These are phyloP conservation scores for Drosophila macrospina DNA, from an alignment of 2,888 invertebrate genomes.

Conservation along the genomic window DNA sequence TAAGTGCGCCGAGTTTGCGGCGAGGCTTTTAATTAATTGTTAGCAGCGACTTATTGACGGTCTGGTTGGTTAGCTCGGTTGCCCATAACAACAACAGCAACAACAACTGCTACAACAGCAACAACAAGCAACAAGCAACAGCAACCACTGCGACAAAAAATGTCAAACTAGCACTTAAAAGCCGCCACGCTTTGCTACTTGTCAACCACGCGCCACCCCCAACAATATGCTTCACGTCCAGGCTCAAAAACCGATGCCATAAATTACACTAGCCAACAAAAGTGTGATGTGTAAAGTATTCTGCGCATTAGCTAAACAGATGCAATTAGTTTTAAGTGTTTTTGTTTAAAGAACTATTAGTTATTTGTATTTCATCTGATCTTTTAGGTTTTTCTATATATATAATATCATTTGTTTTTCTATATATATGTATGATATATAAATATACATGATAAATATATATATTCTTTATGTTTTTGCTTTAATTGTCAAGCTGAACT, in stretches of 20 bases:
- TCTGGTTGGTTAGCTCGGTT: slow-evolving; percentile 71
- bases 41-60: slow-evolving; percentile 77
- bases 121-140: slow-evolving; percentile 10
- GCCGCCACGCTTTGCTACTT: slow-evolving; percentile 79
- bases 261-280: slow-evolving; percentile 53
- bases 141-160: slow-evolving; percentile 54
- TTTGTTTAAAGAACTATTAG: too few species aligned
- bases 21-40: slow-evolving; percentile 77
- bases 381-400: too few species aligned
- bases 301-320: too few species aligned
- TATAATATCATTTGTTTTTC: too few species aligned
- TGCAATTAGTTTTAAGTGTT: too few species aligned
- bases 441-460: too few species aligned
- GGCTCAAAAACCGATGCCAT: slow-evolving; percentile 34
- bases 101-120: slow-evolving; percentile 14
- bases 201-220: slow-evolving; percentile 77
- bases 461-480: too few species aligned
- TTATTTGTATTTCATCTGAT: too few species aligned
- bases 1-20: slow-evolving; percentile 71
- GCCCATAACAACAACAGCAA: slow-evolving; percentile 60
- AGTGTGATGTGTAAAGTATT: background rate
- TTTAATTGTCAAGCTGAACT: too few species aligned
- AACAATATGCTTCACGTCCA: slow-evolving; percentile 74
- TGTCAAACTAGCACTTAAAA: slow-evolving; percentile 78
- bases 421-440: too few species aligned